Percentiles rank a stretch among this genome's conserved stretches.
Conservation (phyloP, 2,113 vertebrate genomes). For the Micronycteris hirsuta region DNA sequence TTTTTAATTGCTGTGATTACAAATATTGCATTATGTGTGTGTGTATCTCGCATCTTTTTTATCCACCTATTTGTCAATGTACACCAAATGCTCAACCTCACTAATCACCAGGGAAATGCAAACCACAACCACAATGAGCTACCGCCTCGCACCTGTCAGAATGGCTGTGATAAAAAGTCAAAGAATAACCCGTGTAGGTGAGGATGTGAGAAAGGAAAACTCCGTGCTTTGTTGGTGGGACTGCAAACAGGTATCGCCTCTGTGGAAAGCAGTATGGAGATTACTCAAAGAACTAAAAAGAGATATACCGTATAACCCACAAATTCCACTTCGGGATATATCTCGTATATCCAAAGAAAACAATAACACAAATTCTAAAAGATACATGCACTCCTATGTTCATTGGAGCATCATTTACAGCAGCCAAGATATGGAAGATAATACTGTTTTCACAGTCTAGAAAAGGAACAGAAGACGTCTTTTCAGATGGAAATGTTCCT, state of each 20-base stretch:
- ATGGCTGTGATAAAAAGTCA: not conserved
- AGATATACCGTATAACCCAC: not conserved
- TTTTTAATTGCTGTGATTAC: not conserved
- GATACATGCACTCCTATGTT: not conserved
- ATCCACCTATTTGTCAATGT: not conserved
- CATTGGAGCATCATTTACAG: not conserved
- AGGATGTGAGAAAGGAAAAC: not conserved
- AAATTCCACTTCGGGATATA: not conserved
- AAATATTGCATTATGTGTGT: not conserved
- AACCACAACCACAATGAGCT: not conserved
- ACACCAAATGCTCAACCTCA: not conserved
- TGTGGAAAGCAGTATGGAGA: not conserved
- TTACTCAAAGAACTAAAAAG: not conserved
- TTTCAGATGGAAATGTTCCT: not conserved
- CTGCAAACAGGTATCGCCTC: not conserved
- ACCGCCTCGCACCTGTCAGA: not conserved
- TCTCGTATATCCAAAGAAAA: not conserved
- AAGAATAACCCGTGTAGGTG: not conserved
- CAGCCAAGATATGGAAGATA: not conserved
- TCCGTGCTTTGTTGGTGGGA: not conserved
- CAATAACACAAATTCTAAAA: not conserved
- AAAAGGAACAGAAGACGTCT: not conserved
- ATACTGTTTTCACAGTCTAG: not conserved
- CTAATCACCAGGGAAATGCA: not conserved
- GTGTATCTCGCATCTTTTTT: not conserved